These are phyloP conservation scores for Cherax quadricarinatus DNA, from an alignment of 1,140 invertebrate species.

Conservation along the genomic window DNA sequence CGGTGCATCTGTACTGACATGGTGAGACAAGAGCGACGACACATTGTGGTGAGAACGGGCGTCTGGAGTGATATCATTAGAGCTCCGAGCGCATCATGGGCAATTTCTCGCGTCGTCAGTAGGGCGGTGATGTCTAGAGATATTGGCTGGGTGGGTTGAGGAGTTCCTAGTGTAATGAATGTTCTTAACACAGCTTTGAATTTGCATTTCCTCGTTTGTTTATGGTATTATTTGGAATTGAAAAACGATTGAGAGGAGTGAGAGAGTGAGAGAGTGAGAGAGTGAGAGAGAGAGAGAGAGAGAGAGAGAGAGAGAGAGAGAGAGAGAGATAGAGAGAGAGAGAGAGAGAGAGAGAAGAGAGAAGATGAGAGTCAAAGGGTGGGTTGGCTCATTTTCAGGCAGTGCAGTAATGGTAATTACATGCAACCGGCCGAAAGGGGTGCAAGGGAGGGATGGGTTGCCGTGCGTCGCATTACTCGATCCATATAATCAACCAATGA, in stretches of 20 bases:
- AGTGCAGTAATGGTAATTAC: constrained; percentile 70
- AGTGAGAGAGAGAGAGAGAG: constrained; percentile 48
- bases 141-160: too few species aligned
- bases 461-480: constrained; percentile 44
- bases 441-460: constrained; percentile 61
- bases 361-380: constrained; percentile 66
- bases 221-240: not conserved
- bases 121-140: too few species aligned
- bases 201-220: too few species aligned
- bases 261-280: constrained; percentile 26
- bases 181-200: too few species aligned
- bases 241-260: not conserved
- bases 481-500: constrained; percentile 54
- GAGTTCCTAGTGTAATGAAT: too few species aligned
- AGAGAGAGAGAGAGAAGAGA: constrained; percentile 67
- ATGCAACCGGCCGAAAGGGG: constrained; percentile 69
- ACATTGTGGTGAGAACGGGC: too few species aligned
- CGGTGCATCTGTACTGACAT: too few species aligned
- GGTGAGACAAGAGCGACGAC: too few species aligned
- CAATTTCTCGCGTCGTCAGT: too few species aligned
- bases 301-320: constrained; percentile 65
- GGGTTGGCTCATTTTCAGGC: constrained; percentile 70
- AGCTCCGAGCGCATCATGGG: too few species aligned
- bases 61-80: too few species aligned
- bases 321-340: constrained; percentile 67